phyloP scores from a whole-genome alignment of 2,888 invertebrate species.

The Tryphoninae sp. region DNA sequence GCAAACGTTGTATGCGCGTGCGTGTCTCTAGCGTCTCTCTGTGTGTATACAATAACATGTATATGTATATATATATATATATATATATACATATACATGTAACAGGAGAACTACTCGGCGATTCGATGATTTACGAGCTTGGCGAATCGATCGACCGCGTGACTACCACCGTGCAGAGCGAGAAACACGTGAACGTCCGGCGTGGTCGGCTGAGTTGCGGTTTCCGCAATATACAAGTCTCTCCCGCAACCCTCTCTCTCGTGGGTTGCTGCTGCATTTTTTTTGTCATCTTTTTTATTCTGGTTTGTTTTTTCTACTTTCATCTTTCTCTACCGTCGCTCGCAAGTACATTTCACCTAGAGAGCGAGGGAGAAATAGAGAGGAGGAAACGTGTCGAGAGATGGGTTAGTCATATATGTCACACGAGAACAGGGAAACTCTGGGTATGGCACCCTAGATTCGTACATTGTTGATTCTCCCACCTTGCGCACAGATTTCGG shows the following conservation, averaged over 20 bases:
- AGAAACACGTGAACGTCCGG: constrained; percentile 52
- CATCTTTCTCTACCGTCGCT: constrained; percentile 17
- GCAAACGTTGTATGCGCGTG: not conserved
- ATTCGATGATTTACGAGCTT: constrained; percentile 60
- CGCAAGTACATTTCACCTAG: not conserved
- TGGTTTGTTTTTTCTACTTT: constrained; percentile 8
- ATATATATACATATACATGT: constrained; percentile 12
- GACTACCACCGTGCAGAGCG: constrained; percentile 47
- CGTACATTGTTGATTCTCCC: not conserved
- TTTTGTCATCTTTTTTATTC: constrained; percentile 1
- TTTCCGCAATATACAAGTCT: constrained; percentile 50
- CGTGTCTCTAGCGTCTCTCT: not conserved
- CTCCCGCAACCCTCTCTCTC: not conserved
- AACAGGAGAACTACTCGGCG: constrained; percentile 36
- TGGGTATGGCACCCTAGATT: not conserved
- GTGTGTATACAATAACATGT: not conserved
- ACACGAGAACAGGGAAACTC: not conserved
- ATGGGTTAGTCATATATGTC: not conserved
- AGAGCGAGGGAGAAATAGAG: not conserved
- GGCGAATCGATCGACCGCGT: constrained; percentile 60
- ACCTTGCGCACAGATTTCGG: no score
- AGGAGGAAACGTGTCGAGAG: not conserved
- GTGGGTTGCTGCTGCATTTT: not conserved
- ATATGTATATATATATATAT: constrained; percentile 25
- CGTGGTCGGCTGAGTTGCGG: constrained; percentile 50